Evolutionary conservation across 2,888 invertebrate genomes (phyloP).

Genomic region (Amphipyra tragopoginis): DNA sequence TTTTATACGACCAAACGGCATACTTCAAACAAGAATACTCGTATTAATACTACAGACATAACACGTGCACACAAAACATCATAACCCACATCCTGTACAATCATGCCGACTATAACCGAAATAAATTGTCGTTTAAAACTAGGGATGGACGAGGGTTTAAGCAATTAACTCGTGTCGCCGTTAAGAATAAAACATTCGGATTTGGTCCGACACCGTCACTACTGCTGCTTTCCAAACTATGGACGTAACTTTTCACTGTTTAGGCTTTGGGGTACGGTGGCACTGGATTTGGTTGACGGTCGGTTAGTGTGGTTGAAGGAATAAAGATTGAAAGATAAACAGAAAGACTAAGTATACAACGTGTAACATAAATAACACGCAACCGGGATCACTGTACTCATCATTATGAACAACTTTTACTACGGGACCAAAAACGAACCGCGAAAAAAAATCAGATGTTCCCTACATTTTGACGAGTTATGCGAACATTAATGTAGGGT

Average conservation of each 20-base stretch:
- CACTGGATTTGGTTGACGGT: conserved; percentile 24
- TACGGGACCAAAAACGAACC: too few relatives aligned
- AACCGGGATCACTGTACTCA: too few relatives aligned
- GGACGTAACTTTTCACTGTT: conserved; percentile 63
- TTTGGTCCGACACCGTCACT: conserved; percentile 68
- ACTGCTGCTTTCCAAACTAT: conserved; percentile 58
- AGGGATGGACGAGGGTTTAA: conserved; percentile 86
- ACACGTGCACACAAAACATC: conserved; percentile 10
- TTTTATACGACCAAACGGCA: too few relatives aligned
- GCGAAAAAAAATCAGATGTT: too few relatives aligned
- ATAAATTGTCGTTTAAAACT: conserved; percentile 87
- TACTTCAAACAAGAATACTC: too few relatives aligned
- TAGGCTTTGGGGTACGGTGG: conserved; percentile 37
- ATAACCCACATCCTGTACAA: conserved; percentile 69
- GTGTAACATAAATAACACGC: too few relatives aligned
- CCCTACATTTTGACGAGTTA: too few relatives aligned
- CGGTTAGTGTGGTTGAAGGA: conserved; percentile 5
- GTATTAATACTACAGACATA: neutral
- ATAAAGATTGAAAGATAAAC: too few relatives aligned
- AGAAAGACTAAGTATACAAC: too few relatives aligned
- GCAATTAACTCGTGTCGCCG: conserved; percentile 83
- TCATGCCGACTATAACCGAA: conserved; percentile 72
- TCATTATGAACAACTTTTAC: too few relatives aligned
- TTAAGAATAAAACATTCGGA: conserved; percentile 87
- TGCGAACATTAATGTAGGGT: too few relatives aligned